Base-by-base conservation (phyloP, 2,797 vertebrate genomes). In the Falco naumanni region DNA sequence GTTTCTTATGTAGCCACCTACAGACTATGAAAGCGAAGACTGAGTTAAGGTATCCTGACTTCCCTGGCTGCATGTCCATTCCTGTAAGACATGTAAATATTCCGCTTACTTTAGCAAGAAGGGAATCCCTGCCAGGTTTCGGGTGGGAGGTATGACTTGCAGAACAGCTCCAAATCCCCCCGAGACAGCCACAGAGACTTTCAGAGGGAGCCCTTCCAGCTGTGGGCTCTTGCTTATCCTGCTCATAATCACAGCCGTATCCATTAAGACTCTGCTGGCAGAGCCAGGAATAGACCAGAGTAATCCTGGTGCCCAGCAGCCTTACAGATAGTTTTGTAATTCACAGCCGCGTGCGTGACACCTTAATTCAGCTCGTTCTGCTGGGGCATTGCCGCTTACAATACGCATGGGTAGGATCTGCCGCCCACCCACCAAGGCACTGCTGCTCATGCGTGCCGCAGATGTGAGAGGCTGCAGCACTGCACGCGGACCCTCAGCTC, bases 381-480 rank as follows among this genome's bases (percentile, higher is more conserved):
- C 13, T 1, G 0, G 29, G 29, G 39, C 21, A 9, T 1, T 54
- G 78, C 78, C 71, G 34, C 5, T 3, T 28, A 13, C 33, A 31
- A 11, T 8, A 28, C 1, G 2, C 10, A 39, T 1, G 8, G 60
- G 60, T 51, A 37, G 0, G 0, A 68, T 15, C 59, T 31, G 78
- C 48, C 2, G 0, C 60, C 64, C 33, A 16, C 43, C 39, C 4
- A 4, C n/a, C 16, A 6, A 17, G 31, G 79, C 78, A 24, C 16
- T 2, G 4, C 37, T 33, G 63, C 1, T 91, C 11, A 1, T 0
- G 0, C 0, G 0, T 34, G 47, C 47, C 8, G 2, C 39, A 48
- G 51, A 24, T 0, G 0, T 6, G 63, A 59, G 39, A 33, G 76
- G 39, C 79, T 41, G 41, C 48, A 57, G 53, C 21, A 21, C 34